Conservation (phyloP, 2,797 vertebrate species). For the Anguilla pacifica region DNA sequence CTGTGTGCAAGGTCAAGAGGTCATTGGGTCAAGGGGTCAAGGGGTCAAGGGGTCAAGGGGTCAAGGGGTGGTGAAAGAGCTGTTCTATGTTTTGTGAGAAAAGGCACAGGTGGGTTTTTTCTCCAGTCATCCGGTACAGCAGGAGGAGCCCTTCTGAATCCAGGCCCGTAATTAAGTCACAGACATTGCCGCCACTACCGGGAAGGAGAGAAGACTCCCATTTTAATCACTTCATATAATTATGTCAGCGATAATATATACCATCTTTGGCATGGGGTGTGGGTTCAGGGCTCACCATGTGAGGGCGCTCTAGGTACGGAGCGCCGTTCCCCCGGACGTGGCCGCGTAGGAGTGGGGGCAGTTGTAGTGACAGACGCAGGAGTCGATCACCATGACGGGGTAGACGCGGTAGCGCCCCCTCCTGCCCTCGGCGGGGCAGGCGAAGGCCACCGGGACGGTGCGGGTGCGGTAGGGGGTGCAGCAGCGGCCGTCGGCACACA, state of each 20-base stretch:
- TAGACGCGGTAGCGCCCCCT: conserved; percentile 52
- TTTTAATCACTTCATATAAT: not conserved
- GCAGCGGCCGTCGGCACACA: conserved; percentile 69
- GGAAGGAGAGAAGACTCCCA: conserved; percentile 20
- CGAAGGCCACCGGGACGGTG: conserved; percentile 67
- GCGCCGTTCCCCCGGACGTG: conserved; percentile 52
- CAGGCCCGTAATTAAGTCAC: not conserved
- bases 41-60: not conserved
- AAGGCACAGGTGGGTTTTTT: not conserved
- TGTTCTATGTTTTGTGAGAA: not conserved
- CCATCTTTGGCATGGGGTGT: not conserved
- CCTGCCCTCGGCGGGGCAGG: conserved; percentile 48
- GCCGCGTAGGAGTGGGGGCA: conserved; percentile 58
- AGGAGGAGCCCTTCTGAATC: not conserved
- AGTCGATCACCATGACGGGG: conserved; percentile 74
- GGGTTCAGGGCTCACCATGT: not conserved
- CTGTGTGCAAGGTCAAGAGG: not conserved
- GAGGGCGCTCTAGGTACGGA: conserved; percentile 59
- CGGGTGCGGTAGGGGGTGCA: conserved; percentile 67
- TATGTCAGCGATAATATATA: not conserved
- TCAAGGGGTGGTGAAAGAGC: not conserved
- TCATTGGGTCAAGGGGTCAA: not conserved
- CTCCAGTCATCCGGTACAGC: not conserved
- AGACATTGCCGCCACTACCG: not conserved
- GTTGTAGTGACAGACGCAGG: conserved; percentile 71